Evolutionary conservation across 2,888 invertebrate genomes (phyloP), one percentile per base, ranked within the genome.

Genomic region (Marronus borbonicus): DNA sequence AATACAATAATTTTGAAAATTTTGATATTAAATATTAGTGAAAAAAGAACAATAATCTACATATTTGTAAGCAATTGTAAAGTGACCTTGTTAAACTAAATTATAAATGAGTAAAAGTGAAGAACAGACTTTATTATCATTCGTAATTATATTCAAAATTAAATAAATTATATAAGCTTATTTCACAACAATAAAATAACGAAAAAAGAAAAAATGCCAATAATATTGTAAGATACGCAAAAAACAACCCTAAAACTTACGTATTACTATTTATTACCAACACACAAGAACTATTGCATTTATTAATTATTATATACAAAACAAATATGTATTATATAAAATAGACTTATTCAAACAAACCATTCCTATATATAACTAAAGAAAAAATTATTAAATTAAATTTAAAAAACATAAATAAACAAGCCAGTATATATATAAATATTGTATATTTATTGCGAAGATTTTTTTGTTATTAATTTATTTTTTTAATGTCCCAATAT

Each of bases 201-300:
- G 44, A 65, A 39, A n/a, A 50, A 50, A 24, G 49, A 68, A 50
- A 28, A 49, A 50, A 68, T 28, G 50, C 68, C 68, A 68, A 68
- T 68, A 50, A 10, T 65, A 65, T 65, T 65, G 65, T 65, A 65
- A 65, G 65, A 65, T 65, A 65, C n/a, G 55, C 55, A 55, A 17
- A 20, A n/a, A 7, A 17, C 7, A 7, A 36, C 31, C 31, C 8
- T 8, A 55, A 55, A 17, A 7, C 1, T 7, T n/a, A 31, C 12
- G 62, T 31, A 28, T 24, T 28, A 28, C 62, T 24, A 62, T 28
- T 31, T 62, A 62, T 58, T 20, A 17, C 5, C 24, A 62, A 14
- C 24, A 62, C 28, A 62, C 31, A 62, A 60, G 12, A 60, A 60
- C 5, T 60, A 44, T 44, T 44, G 8, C 44, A 44, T 8, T 44